Evolutionary conservation across 2,797 vertebrate genomes (phyloP), one percentile per base, ranked within the genome.

Genomic region (Bovichtus diacanthus): DNA sequence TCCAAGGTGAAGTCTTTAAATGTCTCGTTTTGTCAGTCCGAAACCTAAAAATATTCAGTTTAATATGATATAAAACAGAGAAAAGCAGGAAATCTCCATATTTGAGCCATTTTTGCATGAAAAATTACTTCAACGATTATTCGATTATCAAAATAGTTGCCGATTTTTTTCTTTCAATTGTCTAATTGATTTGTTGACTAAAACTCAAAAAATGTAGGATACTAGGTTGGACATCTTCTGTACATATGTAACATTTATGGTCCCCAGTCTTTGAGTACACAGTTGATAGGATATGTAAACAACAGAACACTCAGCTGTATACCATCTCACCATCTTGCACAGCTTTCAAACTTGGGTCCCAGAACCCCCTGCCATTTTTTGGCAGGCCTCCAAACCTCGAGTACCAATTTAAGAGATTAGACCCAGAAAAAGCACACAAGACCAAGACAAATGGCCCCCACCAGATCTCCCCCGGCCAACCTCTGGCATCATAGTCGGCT

Each of bases 321-420:
- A 46, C 51, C 58, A 69, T 74, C 56, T 58, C 63, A 61, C 46
- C 63, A 25, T 70, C 50, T 60, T 9, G 5, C 3, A 19, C 18
- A 34, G 62, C 55, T 78, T 76, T 79, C 44, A 67, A n/a, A 78
- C 66, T 71, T 67, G 47, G 49, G 36, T 87, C 80, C 81, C 86
- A 89, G 51, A 90, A 67, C 43, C 74, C 80, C 83, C 64, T 90
- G 69, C 88, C 87, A 84, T 59, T 54, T 50, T 66, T 43, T 94
- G 93, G 94, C 88, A 49, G 72, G 9, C 46, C 58, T 89, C 87
- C 93, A 95, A 91, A 81, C 81, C 83, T 76, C 61, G 85, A 90
- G 91, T 84, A 87, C 92, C 91, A 94, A 90, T 95, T 94, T 94
- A 93, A 90, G 82, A 94, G 91, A 95, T 95, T 93, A 94, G 87